Base-by-base conservation (phyloP, 2,888 invertebrate species). In the Erebia ligea region DNA sequence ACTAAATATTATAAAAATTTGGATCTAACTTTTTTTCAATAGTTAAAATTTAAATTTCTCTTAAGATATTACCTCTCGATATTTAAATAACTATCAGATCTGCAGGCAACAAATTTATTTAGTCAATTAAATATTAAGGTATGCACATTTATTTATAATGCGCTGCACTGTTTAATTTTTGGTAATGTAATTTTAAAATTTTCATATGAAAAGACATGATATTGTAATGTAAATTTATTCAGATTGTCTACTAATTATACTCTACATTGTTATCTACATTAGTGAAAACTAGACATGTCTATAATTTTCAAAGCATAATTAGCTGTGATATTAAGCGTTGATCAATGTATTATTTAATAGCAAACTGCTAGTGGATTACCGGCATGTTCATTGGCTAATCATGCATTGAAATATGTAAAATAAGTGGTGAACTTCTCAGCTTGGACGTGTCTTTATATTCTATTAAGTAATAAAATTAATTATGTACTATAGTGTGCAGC, bases 41-140 rank as follows among this genome's bases (percentile, higher is more conserved):
- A 91, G 92, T 92, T 92, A 88, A 91, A 91, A 88, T 91, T 91
- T 89, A 93, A 90, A 88, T 91, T 92, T 92, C 91, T 92, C 92
- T 92, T 92, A 92, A 92, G 92, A 92, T 92, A 92, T 93, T 92
- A 92, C 91, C 91, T 92, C 92, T 93, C 91, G 92, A 93, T 93
- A 93, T 93, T 93, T 93, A 91, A 91, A 86, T 90, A 89, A 73
- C 73, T 90, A 86, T 92, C 92, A 93, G 92, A 92, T 94, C 93
- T 93, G 94, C 93, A 92, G 93, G 93, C 93, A 92, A 93, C 93
- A 93, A 93, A 93, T 94, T 93, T 93, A 90, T 94, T 93, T 94
- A 94, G 94, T 94, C 94, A 94, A 94, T 94, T 94, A 93, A 93
- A 92, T 92, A 84, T 87, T 94, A 94, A 94, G 93, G 87, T 91